Evolutionary conservation across 1,140 invertebrate genomes (phyloP).

Genomic region (Camponotus floridanus): DNA sequence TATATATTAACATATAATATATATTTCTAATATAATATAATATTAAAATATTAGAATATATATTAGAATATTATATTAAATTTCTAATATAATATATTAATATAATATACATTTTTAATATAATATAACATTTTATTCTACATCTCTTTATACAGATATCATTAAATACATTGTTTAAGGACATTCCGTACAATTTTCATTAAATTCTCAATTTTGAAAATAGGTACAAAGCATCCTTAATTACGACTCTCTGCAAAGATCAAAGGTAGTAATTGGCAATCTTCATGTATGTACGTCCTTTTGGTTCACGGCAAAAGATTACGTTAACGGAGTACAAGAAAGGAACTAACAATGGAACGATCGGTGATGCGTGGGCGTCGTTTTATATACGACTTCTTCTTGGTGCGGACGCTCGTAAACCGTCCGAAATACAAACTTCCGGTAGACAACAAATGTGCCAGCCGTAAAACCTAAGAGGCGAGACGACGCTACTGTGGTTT

Average conservation of each 20-base stretch:
- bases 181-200: too few relatives aligned
- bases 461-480: conserved; percentile 64
- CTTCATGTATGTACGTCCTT: background rate
- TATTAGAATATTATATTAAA: too few relatives aligned
- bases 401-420: conserved; percentile 59
- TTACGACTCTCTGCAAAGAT: background rate
- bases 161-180: too few relatives aligned
- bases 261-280: background rate
- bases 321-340: background rate
- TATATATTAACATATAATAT: too few relatives aligned
- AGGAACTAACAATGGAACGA: background rate
- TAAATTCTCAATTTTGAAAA: too few relatives aligned
- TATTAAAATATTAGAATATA: too few relatives aligned
- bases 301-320: background rate
- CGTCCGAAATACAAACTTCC: conserved; percentile 64
- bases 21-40: too few relatives aligned
- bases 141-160: too few relatives aligned
- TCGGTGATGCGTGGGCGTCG: conserved; percentile 36
- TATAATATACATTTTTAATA: too few relatives aligned
- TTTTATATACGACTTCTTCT: conserved; percentile 61
- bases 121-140: too few relatives aligned
- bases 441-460: conserved; percentile 56
- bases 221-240: too few relatives aligned
- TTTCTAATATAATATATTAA: too few relatives aligned
- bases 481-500: conserved; percentile 2